Conservation (phyloP, 2,797 vertebrate species). For the Tadarida brasiliensis region DNA sequence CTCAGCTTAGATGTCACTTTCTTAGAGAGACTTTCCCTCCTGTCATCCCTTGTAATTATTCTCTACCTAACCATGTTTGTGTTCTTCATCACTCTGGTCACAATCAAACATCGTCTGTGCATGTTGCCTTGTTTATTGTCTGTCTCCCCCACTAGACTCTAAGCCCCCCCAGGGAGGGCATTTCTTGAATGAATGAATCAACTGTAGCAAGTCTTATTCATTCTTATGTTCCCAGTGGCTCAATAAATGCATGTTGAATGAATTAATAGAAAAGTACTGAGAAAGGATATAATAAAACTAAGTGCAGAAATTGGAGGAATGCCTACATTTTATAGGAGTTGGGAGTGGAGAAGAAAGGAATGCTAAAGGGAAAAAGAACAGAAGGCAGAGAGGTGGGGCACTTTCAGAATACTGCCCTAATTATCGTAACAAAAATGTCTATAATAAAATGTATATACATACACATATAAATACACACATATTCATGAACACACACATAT, state of each 20-base stretch:
- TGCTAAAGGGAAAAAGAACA: background rate
- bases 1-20: background rate
- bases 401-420: background rate
- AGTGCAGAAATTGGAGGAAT: background rate
- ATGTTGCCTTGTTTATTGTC: background rate
- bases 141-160: background rate
- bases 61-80: background rate
- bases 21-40: background rate
- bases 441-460: background rate
- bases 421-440: background rate
- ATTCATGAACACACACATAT: no score
- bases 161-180: background rate
- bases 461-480: background rate
- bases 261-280: background rate
- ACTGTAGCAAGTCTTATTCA: background rate
- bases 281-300: constrained; percentile 20
- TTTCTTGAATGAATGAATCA: background rate
- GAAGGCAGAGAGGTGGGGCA: background rate
- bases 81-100: background rate
- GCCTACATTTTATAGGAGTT: background rate
- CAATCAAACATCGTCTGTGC: background rate
- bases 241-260: background rate
- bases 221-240: background rate
- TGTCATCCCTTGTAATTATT: background rate
- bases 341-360: background rate